phyloP scores from a whole-genome alignment of 2,113 vertebrate species.

The Harpagus bidentatus region DNA sequence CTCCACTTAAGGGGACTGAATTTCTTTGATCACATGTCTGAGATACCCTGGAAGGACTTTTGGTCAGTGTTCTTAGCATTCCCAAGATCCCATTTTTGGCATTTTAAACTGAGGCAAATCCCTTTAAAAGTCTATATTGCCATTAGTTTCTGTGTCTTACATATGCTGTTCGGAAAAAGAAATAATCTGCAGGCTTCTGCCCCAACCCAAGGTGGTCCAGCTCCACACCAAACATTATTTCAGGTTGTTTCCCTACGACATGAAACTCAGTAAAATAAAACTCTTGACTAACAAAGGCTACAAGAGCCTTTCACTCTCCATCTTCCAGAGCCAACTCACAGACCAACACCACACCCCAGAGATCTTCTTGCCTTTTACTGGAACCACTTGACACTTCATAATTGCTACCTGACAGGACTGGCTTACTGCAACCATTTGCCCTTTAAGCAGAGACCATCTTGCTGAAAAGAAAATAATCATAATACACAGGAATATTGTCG shows the following conservation, averaged over 20 bases:
- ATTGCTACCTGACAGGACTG: not conserved
- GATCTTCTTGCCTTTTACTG: not conserved
- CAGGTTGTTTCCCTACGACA: not conserved
- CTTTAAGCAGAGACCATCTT: not conserved
- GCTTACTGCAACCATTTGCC: not conserved
- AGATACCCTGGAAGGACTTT: not conserved
- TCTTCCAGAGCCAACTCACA: not conserved
- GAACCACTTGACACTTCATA: not conserved
- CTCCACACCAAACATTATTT: not conserved
- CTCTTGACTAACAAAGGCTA: not conserved
- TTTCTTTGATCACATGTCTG: not conserved
- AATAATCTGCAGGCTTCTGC: not conserved
- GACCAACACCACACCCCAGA: not conserved
- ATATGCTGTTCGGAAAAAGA: not conserved
- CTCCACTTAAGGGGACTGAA: not conserved
- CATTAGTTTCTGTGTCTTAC: not conserved
- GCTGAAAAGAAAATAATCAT: not conserved
- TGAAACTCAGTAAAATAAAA: not conserved
- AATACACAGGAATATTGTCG: not conserved
- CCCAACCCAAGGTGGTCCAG: not conserved
- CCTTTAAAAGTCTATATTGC: not conserved
- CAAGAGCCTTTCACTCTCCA: not conserved
- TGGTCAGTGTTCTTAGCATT: not conserved
- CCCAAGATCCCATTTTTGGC: not conserved
- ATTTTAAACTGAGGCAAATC: not conserved